Evolutionary conservation across 2,113 vertebrate genomes (phyloP), one percentile per base, ranked within the genome.

Genomic region (Gymnarchus niloticus): DNA sequence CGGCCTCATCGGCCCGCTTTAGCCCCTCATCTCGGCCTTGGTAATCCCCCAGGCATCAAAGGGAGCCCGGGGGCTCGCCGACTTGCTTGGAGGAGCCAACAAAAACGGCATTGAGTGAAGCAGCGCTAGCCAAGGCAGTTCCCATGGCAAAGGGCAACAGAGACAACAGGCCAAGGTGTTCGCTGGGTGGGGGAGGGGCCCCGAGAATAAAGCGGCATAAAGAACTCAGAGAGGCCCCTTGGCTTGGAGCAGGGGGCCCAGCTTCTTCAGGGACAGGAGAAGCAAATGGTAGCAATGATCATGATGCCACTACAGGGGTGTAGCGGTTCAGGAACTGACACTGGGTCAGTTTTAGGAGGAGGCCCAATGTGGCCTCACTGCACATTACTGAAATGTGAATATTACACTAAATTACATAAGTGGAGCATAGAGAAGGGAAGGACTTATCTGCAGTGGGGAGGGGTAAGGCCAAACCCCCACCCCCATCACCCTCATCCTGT

Each of bases 111-210:
- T 33, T 85, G 80, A 86, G 51, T 77, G 37, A n/a, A 56, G 76
- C 17, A 46, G 49, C 81, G 69, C 84, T 52, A 77, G 86, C n/a
- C 61, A 51, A 77, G 80, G 28, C 41, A 56, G 88, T 86, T 86
- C 69, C n/a, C 86, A 84, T 83, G 86, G 81, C 21, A n/a, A 89
- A 56, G 65, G 23, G 44, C 48, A 56, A 78, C 41, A 48, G 54
- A 12, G 77, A 57, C 85, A 25, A 17, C 33, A 10, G n/a, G 49
- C 61, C 59, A 69, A 76, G 25, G 82, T 57, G 33, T 17, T 57
- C 52, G 6, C 52, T 23, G 6, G 80, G 80, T 52, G 80, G 1
- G 33, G 54, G 81, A 56, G 48, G 81, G 52, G 33, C 61, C 61
- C 61, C 33, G 37, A 37, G 33, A 25, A 69, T 33, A 61, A 28